A percentile compares a stretch with the other conserved stretches of the same genome.
phyloP scores from a whole-genome alignment of 2,797 vertebrate genomes.

The Bovichtus variegatus region DNA sequence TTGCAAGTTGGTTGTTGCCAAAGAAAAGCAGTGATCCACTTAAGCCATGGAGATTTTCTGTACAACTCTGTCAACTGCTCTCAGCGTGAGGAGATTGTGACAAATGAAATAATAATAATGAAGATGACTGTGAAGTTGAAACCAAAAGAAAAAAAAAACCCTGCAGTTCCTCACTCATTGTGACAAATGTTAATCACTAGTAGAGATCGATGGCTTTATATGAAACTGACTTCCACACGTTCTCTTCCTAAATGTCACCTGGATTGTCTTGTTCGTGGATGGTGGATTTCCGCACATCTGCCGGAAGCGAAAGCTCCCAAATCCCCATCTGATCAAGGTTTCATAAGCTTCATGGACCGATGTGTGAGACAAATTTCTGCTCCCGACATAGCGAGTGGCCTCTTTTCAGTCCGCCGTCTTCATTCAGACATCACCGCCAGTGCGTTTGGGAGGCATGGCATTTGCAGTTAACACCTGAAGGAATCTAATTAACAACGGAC shows the following conservation, averaged over 20 bases:
- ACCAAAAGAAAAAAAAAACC: neutral
- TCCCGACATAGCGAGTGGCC: constrained; percentile 29
- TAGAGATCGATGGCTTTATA: constrained; percentile 59
- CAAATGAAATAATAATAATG: constrained; percentile 33
- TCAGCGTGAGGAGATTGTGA: constrained; percentile 27
- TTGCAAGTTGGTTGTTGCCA: constrained; percentile 13
- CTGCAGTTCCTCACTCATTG: neutral
- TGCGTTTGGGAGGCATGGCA: constrained; percentile 63
- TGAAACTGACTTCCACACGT: constrained; percentile 54
- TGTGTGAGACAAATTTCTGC: constrained; percentile 46
- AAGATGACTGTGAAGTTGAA: neutral
- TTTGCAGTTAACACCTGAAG: constrained; percentile 78
- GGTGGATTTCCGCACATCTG: constrained; percentile 52
- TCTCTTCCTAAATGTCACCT: constrained; percentile 75
- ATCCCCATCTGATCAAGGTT: constrained; percentile 74
- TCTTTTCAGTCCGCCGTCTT: constrained; percentile 45
- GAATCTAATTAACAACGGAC: constrained; percentile 78
- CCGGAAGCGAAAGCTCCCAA: constrained; percentile 64
- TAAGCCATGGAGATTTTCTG: constrained; percentile 42
- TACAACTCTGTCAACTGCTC: constrained; percentile 37
- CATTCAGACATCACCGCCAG: constrained; percentile 34
- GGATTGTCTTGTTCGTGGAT: constrained; percentile 55
- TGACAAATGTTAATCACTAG: constrained; percentile 38
- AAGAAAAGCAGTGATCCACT: constrained; percentile 40
- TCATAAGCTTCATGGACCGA: constrained; percentile 45